These are phyloP conservation scores for Escarpia spicata DNA, from an alignment of 2,888 invertebrate genomes.

Conservation along the genomic window DNA sequence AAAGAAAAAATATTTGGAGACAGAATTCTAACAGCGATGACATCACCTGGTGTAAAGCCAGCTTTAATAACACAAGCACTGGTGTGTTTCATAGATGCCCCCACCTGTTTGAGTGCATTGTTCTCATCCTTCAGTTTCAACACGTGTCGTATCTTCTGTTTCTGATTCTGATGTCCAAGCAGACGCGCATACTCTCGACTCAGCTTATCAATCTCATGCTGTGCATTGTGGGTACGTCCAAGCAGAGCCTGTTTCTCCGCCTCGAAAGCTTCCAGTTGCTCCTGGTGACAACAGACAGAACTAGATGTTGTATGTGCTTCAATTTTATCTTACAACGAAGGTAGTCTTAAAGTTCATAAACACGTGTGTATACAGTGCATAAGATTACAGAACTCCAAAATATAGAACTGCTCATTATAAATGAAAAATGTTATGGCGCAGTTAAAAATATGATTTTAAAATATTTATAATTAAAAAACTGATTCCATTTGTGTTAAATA, in stretches of 20 bases:
- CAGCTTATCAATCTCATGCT: conserved; percentile 69
- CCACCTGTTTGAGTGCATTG: conserved; percentile 54
- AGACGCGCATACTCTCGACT: conserved; percentile 71
- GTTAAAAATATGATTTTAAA: background rate
- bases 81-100: background rate
- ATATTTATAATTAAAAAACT: too few relatives aligned
- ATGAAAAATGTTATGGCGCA: background rate
- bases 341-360: background rate
- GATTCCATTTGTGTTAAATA: too few relatives aligned
- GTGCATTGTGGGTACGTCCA: conserved; percentile 63
- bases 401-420: background rate
- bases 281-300: conserved; percentile 55
- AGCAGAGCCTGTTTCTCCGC: conserved; percentile 65
- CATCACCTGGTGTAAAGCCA: too few relatives aligned
- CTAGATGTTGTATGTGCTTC: background rate
- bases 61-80: too few relatives aligned
- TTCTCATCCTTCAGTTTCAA: conserved; percentile 64
- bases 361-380: background rate
- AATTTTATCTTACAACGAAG: background rate
- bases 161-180: conserved; percentile 75
- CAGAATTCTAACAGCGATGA: too few relatives aligned
- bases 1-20: too few relatives aligned
- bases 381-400: background rate
- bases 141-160: conserved; percentile 73
- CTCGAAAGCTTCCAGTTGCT: conserved; percentile 69